Base-by-base conservation (phyloP, 2,888 invertebrate species). In the Mechanitis mazaeus region DNA sequence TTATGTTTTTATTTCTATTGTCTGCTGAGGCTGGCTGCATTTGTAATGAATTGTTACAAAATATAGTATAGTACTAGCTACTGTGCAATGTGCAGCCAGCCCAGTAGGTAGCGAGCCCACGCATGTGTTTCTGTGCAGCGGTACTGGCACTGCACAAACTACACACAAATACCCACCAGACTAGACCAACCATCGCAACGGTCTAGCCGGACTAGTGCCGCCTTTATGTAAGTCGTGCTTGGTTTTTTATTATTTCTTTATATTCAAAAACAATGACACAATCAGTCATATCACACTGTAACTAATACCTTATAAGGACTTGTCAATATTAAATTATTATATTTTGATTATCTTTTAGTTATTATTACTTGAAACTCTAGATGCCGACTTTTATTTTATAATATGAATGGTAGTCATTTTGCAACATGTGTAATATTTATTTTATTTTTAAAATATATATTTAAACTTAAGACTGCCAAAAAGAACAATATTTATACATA, bases 71-170 rank as follows among this genome's bases (percentile, higher is more conserved):
- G 42, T 42, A 42, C 9, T 42, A 42, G 42, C 42, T 9, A 42
- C 9, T 42, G 42, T 9, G 42, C 38, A 50, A 28, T 35, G 55
- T 58, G 56, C 46, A 54, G 6, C n/a, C 38, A 54, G 33, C 3
- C 12, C 12, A 35, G 31, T 38, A 42, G 45, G 50, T 50, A 50
- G 50, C 50, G 50, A 31, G 31, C 31, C 50, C 58, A 50, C 35
- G 50, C 50, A 38, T 53, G 42, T 78, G 72, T 79, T 81, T 76
- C 74, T 68, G 74, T 75, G 74, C 90, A 92, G 92, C 92, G 79
- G 91, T 92, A 81, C 86, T 92, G 81, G 82, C 86, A 79, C 91
- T 92, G 76, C 92, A 92, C 86, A 83, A 80, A 74, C 46, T 76
- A 67, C 65, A 58, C 66, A 63, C 71, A 80, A 73, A 50, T 76